Evolutionary conservation across 2,888 invertebrate genomes (phyloP), one percentile per base, ranked within the genome.

Genomic region (Aromia moschata): DNA sequence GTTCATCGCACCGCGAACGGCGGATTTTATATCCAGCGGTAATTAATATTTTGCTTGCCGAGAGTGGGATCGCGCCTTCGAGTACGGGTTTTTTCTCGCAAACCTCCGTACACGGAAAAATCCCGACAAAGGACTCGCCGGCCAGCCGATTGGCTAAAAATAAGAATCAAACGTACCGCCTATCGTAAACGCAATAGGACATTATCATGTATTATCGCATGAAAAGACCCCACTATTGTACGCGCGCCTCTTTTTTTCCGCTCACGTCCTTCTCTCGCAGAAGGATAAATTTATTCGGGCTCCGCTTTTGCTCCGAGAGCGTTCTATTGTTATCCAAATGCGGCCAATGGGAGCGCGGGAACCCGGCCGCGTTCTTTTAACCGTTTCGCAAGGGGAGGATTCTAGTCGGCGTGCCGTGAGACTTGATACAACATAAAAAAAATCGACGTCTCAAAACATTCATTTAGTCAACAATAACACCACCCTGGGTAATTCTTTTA

Each of bases 251-350:
- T 51, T 40, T n/a, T n/a, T n/a, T n/a, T n/a, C n/a, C 20, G 38
- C 51, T 38, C 31, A 40, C 40, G 40, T 40, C 51, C 31, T 40
- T 51, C 25, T 51, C 51, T 51, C 25, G 2, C 20, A 40, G 30
- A 51, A 20, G 51, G 40, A 38, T 51, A 40, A 25, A 30, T 51
- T 38, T 40, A 51, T 51, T 38, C 25, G 31, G 40, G 40, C 51
- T 20, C 20, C 18, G 37, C 37, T 51, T 51, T 51, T 40, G 40
- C 51, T 54, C 57, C 54, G 58, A 56, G 54, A 64, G 62, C 25
- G 10, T 68, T 60, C 68, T 60, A 65, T 68, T 68, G 68, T 68
- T 65, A 56, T 62, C 53, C 59, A 59, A 62, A 56, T 60, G 60
- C 58, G 61, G 58, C 68, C 64, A 66, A 68, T 68, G 56, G 60